Conservation (phyloP, 2,888 invertebrate genomes). For the Cosmorhoe ocellata region DNA sequence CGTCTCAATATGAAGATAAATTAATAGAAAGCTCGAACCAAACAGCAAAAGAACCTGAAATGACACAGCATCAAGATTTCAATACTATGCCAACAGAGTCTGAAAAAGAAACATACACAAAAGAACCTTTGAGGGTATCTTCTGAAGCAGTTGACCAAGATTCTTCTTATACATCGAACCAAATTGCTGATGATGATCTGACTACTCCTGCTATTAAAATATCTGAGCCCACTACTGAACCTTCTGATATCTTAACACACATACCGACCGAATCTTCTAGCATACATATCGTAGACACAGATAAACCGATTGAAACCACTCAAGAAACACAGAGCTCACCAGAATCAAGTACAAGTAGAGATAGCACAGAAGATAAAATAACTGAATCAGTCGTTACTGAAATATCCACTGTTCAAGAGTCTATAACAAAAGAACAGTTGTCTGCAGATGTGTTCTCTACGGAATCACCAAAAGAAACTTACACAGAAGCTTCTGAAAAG, state of each 20-base stretch:
- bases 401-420: conserved; percentile 8
- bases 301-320: conserved; percentile 9
- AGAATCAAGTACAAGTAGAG: conserved; percentile 13
- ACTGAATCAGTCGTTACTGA: conserved; percentile 9
- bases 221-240: conserved; percentile 13
- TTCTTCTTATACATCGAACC: background rate
- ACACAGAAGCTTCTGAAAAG: conserved; percentile 7
- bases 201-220: conserved; percentile 7
- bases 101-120: conserved; percentile 16
- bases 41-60: conserved; percentile 7
- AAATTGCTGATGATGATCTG: conserved; percentile 9
- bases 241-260: conserved; percentile 7
- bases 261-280: conserved; percentile 9
- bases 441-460: conserved; percentile 4
- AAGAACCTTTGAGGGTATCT: conserved; percentile 3
- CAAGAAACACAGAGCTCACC: conserved; percentile 1
- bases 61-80: conserved; percentile 11
- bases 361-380: conserved; percentile 2
- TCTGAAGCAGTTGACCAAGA: conserved; percentile 10
- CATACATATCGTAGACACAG: background rate
- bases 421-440: conserved; percentile 5
- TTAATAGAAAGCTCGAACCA: conserved; percentile 3
- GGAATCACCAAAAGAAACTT: conserved; percentile 11
- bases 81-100: conserved; percentile 8
- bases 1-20: conserved; percentile 1